Percentiles rank a stretch among this genome's conserved stretches.
These are phyloP conservation scores for Ginglymostoma cirratum DNA, from an alignment of 2,113 vertebrate species.

Conservation along the genomic window DNA sequence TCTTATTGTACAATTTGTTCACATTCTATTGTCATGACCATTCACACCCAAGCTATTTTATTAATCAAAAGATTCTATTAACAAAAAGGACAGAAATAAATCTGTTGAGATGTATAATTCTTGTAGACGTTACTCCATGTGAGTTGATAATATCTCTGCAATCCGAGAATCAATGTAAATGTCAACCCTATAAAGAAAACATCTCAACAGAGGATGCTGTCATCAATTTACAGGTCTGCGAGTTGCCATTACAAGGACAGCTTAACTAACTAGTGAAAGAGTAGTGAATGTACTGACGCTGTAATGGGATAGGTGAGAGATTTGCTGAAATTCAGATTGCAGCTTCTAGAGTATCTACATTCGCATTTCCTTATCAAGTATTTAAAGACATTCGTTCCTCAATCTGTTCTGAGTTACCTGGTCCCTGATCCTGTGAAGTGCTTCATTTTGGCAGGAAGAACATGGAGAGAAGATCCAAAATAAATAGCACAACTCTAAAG, in stretches of 20 bases:
- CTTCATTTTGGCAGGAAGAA: not conserved
- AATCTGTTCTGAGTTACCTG: not conserved
- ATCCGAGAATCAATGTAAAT: not conserved
- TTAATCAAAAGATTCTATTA: not conserved
- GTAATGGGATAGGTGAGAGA: not conserved
- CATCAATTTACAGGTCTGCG: not conserved
- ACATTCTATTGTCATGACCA: not conserved
- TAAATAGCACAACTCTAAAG: too few species aligned
- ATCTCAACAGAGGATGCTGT: not conserved
- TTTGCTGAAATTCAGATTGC: not conserved
- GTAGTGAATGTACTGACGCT: not conserved
- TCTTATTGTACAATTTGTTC: not conserved
- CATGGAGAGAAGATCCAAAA: too few species aligned
- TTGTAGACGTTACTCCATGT: not conserved
- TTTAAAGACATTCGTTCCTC: not conserved
- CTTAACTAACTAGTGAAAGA: fast-evolving
- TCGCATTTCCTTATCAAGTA: not conserved
- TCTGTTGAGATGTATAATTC: not conserved
- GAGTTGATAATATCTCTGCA: not conserved
- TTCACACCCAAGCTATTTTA: not conserved
- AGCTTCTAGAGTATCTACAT: not conserved
- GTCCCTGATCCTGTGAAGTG: not conserved
- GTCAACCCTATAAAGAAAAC: not conserved
- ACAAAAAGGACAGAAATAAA: not conserved
- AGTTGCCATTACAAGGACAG: not conserved